Evolutionary conservation across 37 sponge, comb jelly and placozoan genomes (phyloP), one percentile per base, ranked within the genome.

Genomic region (Cliona cf. orientalis): DNA sequence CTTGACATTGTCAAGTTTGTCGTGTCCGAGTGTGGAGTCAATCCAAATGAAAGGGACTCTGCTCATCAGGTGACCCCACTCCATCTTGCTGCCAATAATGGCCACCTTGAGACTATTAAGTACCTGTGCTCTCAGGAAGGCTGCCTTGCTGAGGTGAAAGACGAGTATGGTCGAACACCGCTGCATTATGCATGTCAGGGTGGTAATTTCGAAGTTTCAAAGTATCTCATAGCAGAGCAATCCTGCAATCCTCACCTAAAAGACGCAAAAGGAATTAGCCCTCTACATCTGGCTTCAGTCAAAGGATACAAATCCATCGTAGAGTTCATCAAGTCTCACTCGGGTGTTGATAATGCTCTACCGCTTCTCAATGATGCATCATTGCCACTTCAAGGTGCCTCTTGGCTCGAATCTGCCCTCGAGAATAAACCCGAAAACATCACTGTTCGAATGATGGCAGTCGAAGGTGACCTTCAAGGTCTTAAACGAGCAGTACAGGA

Each of bases 111-210:
- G n/a, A 26, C 80, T 31, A 67, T 80, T 5, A 57, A 74, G 59
- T 66, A 69, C 45, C 63, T 87, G 0, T 80, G 68, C 44, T 75
- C 82, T 6, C 75, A 39, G 46, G 70, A 55, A n/a, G 59, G 42
- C 29, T 79, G 56, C 63, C 21, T 39, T 6, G 58, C 80, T 11
- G 74, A 78, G 38, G 35, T 44, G 0, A 40, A 33, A 22, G 88
- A 91, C 66, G 40, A 45, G 43, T 72, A 82, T 28, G 72, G 68
- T 25, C 77, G 81, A 22, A 82, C 76, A 1, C 84, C 96, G 14
- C 81, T 95, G 7, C 92, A 91, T 58, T 72, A 78, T 43, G 90
- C 90, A 0, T 85, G 89, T 45, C 60, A 70, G 14, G 89, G 85
- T 39, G 91, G 92, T 0, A 71, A 88, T 42, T 5, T 83, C n/a